A percentile compares a stretch with the other conserved stretches of the same genome.
phyloP scores from a whole-genome alignment of 2,113 vertebrate genomes.

The Etheostoma cragini region DNA sequence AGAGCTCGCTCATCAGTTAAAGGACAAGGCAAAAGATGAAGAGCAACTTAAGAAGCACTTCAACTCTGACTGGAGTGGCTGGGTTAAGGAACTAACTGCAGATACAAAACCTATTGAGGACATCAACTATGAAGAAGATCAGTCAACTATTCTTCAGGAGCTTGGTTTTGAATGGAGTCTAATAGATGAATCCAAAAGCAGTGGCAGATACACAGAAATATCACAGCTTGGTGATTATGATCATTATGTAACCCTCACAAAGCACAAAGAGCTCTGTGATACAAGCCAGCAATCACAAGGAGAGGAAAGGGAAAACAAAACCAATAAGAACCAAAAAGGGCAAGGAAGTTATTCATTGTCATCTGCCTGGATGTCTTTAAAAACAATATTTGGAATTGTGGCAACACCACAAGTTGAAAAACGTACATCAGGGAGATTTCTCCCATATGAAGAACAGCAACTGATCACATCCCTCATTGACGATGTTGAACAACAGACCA shows the following conservation, averaged over 20 bases:
- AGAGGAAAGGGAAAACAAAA: no score
- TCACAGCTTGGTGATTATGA: not conserved
- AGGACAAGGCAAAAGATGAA: constrained; percentile 23
- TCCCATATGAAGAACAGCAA: not conserved
- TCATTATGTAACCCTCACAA: not conserved
- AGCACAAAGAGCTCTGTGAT: not conserved
- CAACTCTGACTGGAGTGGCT: constrained; percentile 1
- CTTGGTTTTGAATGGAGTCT: constrained; percentile 1
- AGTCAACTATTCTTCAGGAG: accelerated
- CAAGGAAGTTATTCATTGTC: no score
- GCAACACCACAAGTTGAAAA: no score
- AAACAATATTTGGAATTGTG: no score
- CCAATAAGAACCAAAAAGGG: no score
- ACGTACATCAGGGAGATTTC: no score
- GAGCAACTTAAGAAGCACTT: constrained; percentile 32
- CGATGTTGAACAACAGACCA: not conserved
- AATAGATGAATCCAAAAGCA: not conserved
- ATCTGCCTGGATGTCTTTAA: no score
- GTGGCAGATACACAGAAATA: not conserved
- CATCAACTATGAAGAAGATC: constrained; percentile 12
- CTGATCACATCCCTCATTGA: not conserved
- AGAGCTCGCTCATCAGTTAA: constrained; percentile 47
- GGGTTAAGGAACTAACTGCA: constrained; percentile 22
- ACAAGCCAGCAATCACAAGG: not conserved
- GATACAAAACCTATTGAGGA: constrained; percentile 24